Evolutionary conservation across 2,797 vertebrate species (phyloP).

Genomic region (Micropoecilia bifurca): DNA sequence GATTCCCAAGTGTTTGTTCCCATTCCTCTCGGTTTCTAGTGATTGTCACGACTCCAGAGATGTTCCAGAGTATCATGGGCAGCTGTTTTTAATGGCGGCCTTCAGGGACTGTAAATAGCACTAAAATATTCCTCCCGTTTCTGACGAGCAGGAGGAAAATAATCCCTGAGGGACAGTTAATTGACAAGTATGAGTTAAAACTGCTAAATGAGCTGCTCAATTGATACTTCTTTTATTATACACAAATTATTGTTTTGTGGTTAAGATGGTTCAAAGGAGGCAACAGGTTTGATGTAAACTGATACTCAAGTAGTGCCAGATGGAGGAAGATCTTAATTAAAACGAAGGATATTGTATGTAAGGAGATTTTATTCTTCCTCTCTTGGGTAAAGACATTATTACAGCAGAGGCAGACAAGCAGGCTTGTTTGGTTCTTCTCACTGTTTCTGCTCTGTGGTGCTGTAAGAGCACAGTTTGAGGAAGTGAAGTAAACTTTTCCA

Average conservation of each 20-base stretch:
- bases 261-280: not conserved
- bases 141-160: not conserved
- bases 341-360: conserved; percentile 2
- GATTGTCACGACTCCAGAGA: conserved; percentile 13
- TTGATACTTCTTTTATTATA: not conserved
- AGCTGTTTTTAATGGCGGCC: conserved; percentile 42
- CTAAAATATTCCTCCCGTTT: conserved; percentile 19
- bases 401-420: conserved; percentile 65
- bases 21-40: conserved; percentile 35
- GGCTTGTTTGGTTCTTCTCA: conserved; percentile 67
- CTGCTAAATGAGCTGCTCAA: conserved; percentile 4
- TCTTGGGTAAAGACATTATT: conserved; percentile 29
- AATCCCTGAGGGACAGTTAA: conserved; percentile 14
- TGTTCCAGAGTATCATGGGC: conserved; percentile 21
- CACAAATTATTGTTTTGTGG: conserved; percentile 4
- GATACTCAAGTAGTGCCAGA: conserved; percentile 7
- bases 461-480: conserved; percentile 54
- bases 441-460: conserved; percentile 60
- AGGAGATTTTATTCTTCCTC: conserved; percentile 27
- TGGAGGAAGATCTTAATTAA: not conserved
- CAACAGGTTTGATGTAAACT: not conserved
- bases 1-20: conserved; percentile 8
- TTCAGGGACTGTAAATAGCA: conserved; percentile 16
- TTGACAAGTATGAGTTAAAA: conserved; percentile 7
- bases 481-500: conserved; percentile 15